Percentiles rank a stretch among this genome's conserved stretches.
These are phyloP conservation scores for Steinernema khuongi DNA, from an alignment of 1,140 invertebrate species.

Conservation along the genomic window DNA sequence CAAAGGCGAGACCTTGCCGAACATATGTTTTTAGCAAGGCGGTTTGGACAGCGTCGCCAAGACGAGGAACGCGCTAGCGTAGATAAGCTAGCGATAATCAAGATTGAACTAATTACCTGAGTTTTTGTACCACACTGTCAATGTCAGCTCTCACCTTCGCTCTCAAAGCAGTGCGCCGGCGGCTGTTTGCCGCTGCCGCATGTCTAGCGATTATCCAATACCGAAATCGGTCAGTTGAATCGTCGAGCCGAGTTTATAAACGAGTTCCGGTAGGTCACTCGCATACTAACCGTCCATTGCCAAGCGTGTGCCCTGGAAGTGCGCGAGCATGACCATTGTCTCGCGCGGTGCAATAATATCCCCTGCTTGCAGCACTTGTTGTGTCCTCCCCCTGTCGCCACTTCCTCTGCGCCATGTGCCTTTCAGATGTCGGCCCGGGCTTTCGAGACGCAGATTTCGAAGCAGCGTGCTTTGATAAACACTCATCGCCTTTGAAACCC, in stretches of 20 bases:
- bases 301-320: background rate
- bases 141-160: background rate
- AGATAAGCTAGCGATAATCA: conserved; percentile 13
- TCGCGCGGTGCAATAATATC: background rate
- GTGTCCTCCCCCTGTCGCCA: too few species aligned
- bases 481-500: background rate
- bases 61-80: background rate
- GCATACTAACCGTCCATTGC: background rate
- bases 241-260: conserved; percentile 15
- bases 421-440: conserved; percentile 8
- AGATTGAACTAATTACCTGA: background rate
- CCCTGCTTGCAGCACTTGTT: background rate
- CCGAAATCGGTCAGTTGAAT: conserved; percentile 2
- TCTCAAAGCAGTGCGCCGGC: background rate
- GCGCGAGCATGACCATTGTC: background rate
- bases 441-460: background rate
- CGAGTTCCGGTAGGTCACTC: conserved; percentile 14
- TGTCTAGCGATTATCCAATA: background rate
- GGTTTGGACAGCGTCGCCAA: background rate
- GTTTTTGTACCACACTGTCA: background rate
- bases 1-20: background rate
- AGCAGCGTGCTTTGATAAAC: background rate
- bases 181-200: background rate
- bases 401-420: background rate
- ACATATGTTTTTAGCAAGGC: background rate